Conservation (phyloP, 2,888 invertebrate species). For the Epinotia bilunana region DNA sequence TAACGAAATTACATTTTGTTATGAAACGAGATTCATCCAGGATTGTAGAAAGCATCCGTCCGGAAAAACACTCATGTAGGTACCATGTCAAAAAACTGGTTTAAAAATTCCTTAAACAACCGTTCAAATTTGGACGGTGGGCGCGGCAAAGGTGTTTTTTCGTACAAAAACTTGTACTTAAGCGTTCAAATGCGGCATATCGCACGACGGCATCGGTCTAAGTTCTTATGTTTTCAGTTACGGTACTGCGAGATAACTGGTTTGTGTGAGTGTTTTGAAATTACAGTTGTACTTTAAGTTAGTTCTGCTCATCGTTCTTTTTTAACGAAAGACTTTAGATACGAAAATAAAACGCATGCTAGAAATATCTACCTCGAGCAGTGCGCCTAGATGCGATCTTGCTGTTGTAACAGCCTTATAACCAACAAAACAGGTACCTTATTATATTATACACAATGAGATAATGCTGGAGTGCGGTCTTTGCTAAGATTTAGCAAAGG, state of each 20-base stretch:
- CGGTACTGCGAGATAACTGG: slow-evolving; percentile 1
- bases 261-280: neutral
- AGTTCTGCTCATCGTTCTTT: no score
- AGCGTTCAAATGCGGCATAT: slow-evolving; percentile 8
- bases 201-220: slow-evolving; percentile 5
- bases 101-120: slow-evolving; percentile 27
- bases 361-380: neutral
- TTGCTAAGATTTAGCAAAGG: no score
- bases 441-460: no score
- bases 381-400: no score
- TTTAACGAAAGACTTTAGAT: no score
- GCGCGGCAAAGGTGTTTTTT: slow-evolving; percentile 26
- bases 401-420: no score
- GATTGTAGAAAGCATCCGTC: slow-evolving; percentile 8
- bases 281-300: neutral
- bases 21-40: neutral
- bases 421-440: no score
- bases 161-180: slow-evolving; percentile 20
- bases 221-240: neutral
- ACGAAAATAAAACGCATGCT: neutral
- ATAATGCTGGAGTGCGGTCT: no score
- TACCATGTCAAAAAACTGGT: slow-evolving; percentile 29
- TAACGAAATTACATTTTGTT: neutral
- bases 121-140: slow-evolving; percentile 24
- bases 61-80: slow-evolving; percentile 17